These are phyloP conservation scores for Notolepis coatsorum DNA, from an alignment of 2,797 vertebrate genomes.

Conservation along the genomic window DNA sequence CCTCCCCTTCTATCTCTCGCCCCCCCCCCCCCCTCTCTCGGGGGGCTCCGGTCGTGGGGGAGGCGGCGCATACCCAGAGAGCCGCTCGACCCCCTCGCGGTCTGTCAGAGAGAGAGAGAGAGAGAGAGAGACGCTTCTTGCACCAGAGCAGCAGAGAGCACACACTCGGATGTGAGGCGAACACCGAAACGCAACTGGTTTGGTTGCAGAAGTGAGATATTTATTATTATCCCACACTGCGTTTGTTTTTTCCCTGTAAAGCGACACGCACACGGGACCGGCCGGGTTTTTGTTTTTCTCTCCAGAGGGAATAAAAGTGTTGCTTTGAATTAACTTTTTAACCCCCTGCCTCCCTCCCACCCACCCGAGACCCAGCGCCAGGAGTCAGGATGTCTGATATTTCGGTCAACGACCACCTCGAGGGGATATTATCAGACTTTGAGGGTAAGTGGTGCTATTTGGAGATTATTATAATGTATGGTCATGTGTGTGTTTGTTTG, in stretches of 20 bases:
- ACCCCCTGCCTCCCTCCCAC: neutral
- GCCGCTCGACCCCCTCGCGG: neutral
- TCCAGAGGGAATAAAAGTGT: neutral
- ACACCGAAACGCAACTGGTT: neutral
- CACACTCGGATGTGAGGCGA: neutral
- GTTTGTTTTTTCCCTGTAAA: neutral
- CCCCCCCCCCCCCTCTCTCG: neutral
- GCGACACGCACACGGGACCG: neutral
- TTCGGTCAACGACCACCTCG: slow-evolving; percentile 88
- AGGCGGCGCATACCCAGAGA: neutral
- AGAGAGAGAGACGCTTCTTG: neutral
- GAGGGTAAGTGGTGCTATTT: slow-evolving; percentile 84
- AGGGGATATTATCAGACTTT: slow-evolving; percentile 90
- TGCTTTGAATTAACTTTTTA: neutral
- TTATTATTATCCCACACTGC: neutral
- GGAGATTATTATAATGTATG: too few species aligned
- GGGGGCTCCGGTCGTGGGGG: neutral
- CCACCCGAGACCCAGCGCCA: neutral
- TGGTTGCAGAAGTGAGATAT: neutral
- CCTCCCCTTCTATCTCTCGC: too few species aligned
- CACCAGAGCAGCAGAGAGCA: neutral
- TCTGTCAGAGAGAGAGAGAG: neutral
- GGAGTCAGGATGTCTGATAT: slow-evolving; percentile 83
- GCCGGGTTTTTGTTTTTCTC: too few species aligned
- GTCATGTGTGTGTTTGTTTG: slow-evolving; percentile 20